phyloP scores from a whole-genome alignment of 2,888 invertebrate genomes.

The Subacronicta megacephala region DNA sequence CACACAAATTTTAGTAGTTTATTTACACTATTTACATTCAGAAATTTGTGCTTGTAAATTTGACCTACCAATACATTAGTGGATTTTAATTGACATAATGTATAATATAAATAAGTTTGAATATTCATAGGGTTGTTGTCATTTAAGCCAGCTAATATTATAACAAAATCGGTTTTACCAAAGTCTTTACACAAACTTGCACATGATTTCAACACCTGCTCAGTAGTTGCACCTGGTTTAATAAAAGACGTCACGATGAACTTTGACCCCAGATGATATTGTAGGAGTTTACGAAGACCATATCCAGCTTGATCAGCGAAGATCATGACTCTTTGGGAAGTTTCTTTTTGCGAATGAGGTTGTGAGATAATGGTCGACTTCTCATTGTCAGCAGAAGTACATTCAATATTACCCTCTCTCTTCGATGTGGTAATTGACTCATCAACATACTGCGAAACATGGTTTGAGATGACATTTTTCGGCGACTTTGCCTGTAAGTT shows the following conservation, averaged over 20 bases:
- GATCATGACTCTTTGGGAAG: slow-evolving; percentile 5
- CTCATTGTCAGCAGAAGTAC: too few species aligned
- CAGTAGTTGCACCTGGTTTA: slow-evolving; percentile 7
- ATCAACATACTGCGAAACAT: neutral
- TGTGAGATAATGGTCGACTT: neutral
- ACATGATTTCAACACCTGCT: slow-evolving; percentile 6
- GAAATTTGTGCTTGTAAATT: neutral
- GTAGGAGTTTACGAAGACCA: slow-evolving; percentile 2
- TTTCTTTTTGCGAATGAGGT: neutral
- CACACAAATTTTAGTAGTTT: slow-evolving; percentile 1
- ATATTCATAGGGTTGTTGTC: slow-evolving; percentile 5
- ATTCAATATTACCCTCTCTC: neutral
- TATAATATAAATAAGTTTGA: slow-evolving; percentile 4
- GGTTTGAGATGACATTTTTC: too few species aligned
- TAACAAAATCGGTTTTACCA: slow-evolving; percentile 6
- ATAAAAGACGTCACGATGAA: neutral
- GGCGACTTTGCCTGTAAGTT: neutral
- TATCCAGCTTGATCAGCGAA: slow-evolving; percentile 8
- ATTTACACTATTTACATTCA: slow-evolving; percentile 5
- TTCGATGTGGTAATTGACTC: neutral
- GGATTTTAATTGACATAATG: slow-evolving; percentile 4
- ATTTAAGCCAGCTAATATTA: slow-evolving; percentile 1
- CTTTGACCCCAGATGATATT: neutral
- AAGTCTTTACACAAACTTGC: slow-evolving; percentile 2
- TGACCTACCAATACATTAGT: neutral